Evolutionary conservation across 2,113 vertebrate genomes (phyloP), one percentile per base, ranked within the genome.

Genomic region (Hemiprocne comata): DNA sequence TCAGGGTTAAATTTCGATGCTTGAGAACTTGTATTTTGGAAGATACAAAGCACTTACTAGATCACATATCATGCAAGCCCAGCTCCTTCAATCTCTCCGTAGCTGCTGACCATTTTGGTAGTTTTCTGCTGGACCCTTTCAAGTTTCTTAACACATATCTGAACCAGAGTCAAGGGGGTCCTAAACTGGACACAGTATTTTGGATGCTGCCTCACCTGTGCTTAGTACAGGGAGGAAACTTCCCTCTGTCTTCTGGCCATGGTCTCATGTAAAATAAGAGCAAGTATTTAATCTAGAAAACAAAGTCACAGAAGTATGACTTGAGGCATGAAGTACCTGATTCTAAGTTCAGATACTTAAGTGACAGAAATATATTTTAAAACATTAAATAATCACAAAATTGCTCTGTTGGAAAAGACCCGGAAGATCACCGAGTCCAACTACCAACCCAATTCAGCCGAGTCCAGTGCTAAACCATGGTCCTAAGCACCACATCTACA

Each of bases 111-210:
- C 2, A 19, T 69, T 87, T 88, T 17, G 51, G 9, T 18, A 34
- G 13, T 79, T 16, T 6, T 60, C 24, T 65, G 7, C 8, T 38
- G 16, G 10, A 60, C 1, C 3, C 3, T 29, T 74, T 79, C 20
- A 31, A 5, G 3, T 28, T 69, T 85, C 16, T 75, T 7, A 28
- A 17, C 9, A 9, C 1, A 21, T 33, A 61, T 79, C 18, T 61
- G 15, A 14, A 48, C 10, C 10, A 51, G 4, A 2, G 4, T 17
- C 0, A 4, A 66, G 20, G 3, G 3, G 12, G 9, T 42, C 5
- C 14, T 23, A 42, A 51, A 67, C 9, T 26, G 20, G 11, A 42
- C 1, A 0, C 1, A 10, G 7, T 28, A 42, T 34, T 83, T 77
- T 48, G 17, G 13, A n/a, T 55, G 34, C 23, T 42, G 26, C 8